Evolutionary conservation across 2,113 vertebrate species (phyloP).

Genomic region (Chlamydotis undulata): DNA sequence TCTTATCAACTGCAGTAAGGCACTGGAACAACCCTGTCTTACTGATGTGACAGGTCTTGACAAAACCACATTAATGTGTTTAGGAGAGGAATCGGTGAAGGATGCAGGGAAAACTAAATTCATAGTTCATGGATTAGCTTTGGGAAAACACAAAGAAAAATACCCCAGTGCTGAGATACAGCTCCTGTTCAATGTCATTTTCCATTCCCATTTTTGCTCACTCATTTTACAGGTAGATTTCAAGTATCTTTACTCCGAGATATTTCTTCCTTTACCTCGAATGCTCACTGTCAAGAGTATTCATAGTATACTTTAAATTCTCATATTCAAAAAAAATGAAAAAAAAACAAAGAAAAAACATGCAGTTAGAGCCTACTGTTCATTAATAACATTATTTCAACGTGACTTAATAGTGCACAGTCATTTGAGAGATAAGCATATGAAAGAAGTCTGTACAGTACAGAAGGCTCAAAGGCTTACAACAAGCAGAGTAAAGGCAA

Average conservation of each 20-base stretch:
- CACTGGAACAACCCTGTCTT: neutral
- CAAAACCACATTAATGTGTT: neutral
- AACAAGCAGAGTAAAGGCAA: neutral
- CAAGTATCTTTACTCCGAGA: neutral
- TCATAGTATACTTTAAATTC: neutral
- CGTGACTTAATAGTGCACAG: neutral
- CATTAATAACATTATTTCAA: neutral
- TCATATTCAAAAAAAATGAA: neutral
- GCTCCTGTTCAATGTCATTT: neutral
- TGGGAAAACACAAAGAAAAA: neutral
- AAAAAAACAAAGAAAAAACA: neutral
- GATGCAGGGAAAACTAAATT: neutral
- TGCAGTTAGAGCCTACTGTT: neutral
- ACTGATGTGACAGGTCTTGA: neutral
- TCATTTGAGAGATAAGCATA: neutral
- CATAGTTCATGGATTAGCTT: neutral
- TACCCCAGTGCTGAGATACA: neutral
- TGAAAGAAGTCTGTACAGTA: neutral
- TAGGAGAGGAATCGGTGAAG: neutral
- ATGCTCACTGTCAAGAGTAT: neutral
- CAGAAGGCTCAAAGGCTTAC: neutral
- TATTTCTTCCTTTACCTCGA: neutral
- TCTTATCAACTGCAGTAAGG: rapidly evolving
- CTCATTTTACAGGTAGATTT: neutral
- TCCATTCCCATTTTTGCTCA: neutral